Evolutionary conservation across 2,113 vertebrate species (phyloP).

Genomic region (Glaucomys volans): DNA sequence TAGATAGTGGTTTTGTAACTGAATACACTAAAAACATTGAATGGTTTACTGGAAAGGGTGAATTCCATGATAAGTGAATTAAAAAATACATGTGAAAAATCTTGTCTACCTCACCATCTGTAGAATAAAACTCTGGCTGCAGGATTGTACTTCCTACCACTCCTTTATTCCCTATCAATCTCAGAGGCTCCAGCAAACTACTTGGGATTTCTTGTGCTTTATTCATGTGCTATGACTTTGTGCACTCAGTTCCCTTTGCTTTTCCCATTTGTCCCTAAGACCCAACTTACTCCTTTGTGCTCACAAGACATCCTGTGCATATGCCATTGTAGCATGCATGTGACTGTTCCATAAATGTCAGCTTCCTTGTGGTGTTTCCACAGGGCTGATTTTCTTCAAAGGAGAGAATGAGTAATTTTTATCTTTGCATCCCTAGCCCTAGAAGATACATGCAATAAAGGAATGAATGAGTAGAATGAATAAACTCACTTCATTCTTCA

Average conservation of each 20-base stretch:
- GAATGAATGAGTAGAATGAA: neutral
- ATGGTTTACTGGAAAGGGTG: neutral
- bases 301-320: neutral
- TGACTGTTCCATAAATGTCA: neutral
- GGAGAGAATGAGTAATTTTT: neutral
- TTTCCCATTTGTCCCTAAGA: neutral
- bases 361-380: neutral
- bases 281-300: neutral
- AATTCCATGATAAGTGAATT: neutral
- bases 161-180: neutral
- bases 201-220: neutral
- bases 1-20: neutral
- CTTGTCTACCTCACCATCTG: neutral
- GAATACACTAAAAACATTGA: neutral
- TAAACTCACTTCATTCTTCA: neutral
- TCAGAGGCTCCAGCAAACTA: neutral
- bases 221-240: neutral
- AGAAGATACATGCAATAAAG: constrained; percentile 30
- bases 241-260: neutral
- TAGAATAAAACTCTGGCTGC: constrained; percentile 21
- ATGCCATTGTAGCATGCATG: neutral
- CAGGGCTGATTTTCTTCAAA: neutral
- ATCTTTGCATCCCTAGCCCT: neutral
- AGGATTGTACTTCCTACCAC: neutral
- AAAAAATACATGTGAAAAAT: constrained; percentile 12